Evolutionary conservation across 2,888 invertebrate species (phyloP), one percentile per base, ranked within the genome.

Genomic region (Lepidonotus clava): DNA sequence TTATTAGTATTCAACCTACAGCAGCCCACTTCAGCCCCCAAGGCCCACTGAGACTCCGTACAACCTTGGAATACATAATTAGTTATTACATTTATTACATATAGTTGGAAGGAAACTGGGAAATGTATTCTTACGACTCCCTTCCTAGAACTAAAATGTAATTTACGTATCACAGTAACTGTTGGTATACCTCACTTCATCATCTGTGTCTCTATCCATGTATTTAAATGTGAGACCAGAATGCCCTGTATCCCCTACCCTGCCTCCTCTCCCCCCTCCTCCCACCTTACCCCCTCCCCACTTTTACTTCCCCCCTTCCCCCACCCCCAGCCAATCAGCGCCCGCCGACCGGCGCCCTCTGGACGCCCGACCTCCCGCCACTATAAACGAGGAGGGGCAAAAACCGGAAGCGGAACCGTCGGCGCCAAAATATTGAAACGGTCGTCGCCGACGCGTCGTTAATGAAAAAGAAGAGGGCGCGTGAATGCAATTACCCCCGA

Each of bases 341-440:
- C 56, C 24, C 61, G 61, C 24, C 61, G 21, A 14, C 38, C 71
- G 71, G 38, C 71, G 36, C 36, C 36, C 1, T 36, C 71, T n/a
- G 71, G 71, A 71, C 18, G n/a, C n/a, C 46, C 46, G 46, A 18
- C 8, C 8, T 8, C 46, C 46, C 8, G 8, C 46, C 8, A 46
- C 46, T 46, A 18, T 8, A 46, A 46, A 46, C n/a, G n/a, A n/a
- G n/a, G 46, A 8, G 46, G 18, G 18, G 8, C 46, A 46, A 8
- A 8, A 34, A 38, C 71, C 38, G 71, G 34, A n/a, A 80, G 46
- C 46, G 46, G 46, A 41, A 46, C 80, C 24, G 24, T 41, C 51
- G 28, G 80, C 24, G 28, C 80, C 24, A 46, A 80, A 80, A 80
- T 80, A 80, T 80, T 80, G 80, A 80, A 80, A 80, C 80, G n/a